These are phyloP conservation scores for Zhengitettix transpicula DNA, from an alignment of 2,888 invertebrate genomes.

Conservation along the genomic window DNA sequence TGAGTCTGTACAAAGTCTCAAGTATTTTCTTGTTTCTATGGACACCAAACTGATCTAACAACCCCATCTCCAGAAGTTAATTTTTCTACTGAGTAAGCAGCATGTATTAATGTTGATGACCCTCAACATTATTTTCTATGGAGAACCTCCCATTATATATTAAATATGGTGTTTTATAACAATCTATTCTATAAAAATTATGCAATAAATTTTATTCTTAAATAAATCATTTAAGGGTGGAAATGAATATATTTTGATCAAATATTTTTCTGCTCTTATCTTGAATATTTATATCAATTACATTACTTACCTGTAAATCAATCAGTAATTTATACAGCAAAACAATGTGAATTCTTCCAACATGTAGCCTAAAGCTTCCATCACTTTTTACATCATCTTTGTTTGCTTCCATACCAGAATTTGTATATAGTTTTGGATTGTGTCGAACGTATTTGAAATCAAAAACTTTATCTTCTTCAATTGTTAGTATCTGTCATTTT, in stretches of 20 bases:
- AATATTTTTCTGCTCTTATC: too few species aligned
- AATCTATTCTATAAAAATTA: not conserved
- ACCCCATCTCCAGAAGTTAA: too few species aligned
- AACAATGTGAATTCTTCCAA: conserved; percentile 56
- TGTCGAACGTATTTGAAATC: conserved; percentile 62
- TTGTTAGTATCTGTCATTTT: conserved; percentile 42
- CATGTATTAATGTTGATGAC: too few species aligned
- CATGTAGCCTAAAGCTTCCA: conserved; percentile 48
- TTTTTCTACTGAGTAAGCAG: too few species aligned
- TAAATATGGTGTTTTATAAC: not conserved
- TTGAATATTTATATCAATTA: too few species aligned
- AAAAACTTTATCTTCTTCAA: conserved; percentile 64
- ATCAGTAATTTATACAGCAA: conserved; percentile 45
- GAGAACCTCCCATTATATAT: not conserved
- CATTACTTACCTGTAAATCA: conserved; percentile 40
- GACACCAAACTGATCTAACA: too few species aligned
- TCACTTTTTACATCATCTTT: conserved; percentile 40
- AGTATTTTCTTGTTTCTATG: too few species aligned
- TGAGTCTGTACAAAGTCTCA: too few species aligned
- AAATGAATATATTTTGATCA: too few species aligned
- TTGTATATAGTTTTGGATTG: conserved; percentile 36
- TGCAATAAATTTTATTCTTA: not conserved
- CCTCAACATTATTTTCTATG: not conserved
- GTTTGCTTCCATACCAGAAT: conserved; percentile 30
- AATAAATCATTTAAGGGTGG: not conserved